phyloP scores from a whole-genome alignment of 2,797 vertebrate species.

The Gymnocypris eckloni region DNA sequence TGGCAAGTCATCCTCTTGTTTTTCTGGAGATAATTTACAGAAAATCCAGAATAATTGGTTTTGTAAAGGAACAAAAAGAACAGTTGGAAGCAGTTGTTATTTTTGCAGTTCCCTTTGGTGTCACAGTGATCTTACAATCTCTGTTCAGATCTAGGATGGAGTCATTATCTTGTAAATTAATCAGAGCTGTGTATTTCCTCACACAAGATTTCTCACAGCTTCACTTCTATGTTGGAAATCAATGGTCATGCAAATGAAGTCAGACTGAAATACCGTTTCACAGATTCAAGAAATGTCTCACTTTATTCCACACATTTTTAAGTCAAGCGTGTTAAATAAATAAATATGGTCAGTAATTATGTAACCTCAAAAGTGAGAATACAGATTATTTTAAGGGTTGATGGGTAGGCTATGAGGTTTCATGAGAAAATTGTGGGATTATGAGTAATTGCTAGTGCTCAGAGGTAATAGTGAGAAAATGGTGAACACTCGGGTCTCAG shows the following conservation, averaged over 20 bases:
- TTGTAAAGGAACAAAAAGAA: background rate
- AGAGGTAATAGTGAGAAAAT: background rate
- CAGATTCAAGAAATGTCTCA: background rate
- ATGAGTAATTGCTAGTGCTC: too few species aligned
- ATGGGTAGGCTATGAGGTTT: background rate
- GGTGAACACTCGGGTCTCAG: background rate
- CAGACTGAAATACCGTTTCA: background rate
- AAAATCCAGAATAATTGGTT: background rate
- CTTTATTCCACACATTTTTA: background rate
- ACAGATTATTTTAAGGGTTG: too few species aligned
- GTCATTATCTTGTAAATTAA: background rate
- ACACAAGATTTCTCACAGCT: conserved; percentile 13
- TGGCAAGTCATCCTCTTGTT: background rate
- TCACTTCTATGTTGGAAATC: background rate
- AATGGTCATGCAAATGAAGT: background rate
- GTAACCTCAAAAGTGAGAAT: background rate
- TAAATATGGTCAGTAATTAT: background rate
- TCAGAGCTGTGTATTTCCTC: background rate
- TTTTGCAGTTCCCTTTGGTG: background rate
- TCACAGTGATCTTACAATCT: conserved; percentile 8
- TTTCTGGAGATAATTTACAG: background rate
- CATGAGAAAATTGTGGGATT: background rate
- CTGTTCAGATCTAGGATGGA: background rate
- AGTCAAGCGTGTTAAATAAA: background rate
- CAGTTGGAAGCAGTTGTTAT: conserved; percentile 19